Percentiles rank a stretch among this genome's conserved stretches.
These are phyloP conservation scores for Plecturocebus donacophilus DNA, from an alignment of 2,113 vertebrate species.

Conservation along the genomic window DNA sequence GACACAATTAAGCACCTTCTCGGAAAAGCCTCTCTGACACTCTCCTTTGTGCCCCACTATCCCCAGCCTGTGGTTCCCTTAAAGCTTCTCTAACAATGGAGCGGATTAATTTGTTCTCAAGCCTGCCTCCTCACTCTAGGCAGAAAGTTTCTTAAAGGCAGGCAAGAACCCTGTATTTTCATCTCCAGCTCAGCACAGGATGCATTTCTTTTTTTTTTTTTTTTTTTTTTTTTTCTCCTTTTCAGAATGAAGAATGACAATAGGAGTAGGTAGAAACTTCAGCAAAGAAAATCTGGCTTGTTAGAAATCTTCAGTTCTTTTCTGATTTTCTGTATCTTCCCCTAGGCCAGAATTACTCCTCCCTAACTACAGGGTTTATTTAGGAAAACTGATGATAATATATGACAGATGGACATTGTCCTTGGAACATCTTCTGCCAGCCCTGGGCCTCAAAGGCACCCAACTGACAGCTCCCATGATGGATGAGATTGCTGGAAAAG, in stretches of 20 bases:
- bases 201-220: neutral
- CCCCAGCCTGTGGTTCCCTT: neutral
- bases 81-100: neutral
- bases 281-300: slow-evolving; percentile 28
- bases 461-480: slow-evolving; percentile 60
- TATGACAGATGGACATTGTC: slow-evolving; percentile 67
- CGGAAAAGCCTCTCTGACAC: neutral
- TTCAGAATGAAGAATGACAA: neutral
- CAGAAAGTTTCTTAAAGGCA: neutral
- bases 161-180: neutral
- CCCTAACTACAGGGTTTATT: neutral
- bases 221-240: neutral
- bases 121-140: neutral
- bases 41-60: neutral
- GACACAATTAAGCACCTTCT: neutral
- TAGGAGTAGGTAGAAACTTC: neutral
- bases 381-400: slow-evolving; percentile 38
- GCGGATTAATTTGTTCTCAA: neutral
- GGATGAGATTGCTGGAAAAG: slow-evolving; percentile 52
- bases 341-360: slow-evolving; percentile 17
- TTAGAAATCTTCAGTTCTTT: neutral
- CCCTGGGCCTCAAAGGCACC: slow-evolving; percentile 50
- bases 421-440: slow-evolving; percentile 59
- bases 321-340: neutral
- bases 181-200: neutral